Conservation (phyloP, 2,113 vertebrate species). For the Tapirus terrestris region DNA sequence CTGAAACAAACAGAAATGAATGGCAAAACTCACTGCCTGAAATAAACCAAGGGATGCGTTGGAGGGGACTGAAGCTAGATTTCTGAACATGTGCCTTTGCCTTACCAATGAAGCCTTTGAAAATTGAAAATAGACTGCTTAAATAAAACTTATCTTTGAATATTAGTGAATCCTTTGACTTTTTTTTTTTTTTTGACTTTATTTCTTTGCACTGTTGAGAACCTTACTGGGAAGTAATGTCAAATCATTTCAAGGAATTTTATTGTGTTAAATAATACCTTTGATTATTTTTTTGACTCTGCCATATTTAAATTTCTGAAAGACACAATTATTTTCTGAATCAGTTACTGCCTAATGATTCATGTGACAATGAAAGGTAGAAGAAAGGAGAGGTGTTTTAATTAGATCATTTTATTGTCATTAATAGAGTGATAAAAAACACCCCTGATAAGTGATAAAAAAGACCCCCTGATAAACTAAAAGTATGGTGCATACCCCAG, state of each 20-base stretch:
- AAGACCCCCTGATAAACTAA: not conserved
- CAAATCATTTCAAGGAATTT: not conserved
- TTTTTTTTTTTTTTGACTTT: not conserved
- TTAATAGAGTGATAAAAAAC: not conserved
- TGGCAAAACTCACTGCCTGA: not conserved
- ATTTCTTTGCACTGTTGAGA: not conserved
- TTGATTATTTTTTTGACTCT: not conserved
- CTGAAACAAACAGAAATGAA: not conserved
- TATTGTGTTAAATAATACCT: not conserved
- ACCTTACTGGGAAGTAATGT: not conserved
- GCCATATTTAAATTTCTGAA: not conserved
- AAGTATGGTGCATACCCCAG: not conserved
- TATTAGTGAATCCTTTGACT: not conserved
- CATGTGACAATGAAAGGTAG: not conserved
- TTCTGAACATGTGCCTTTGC: not conserved
- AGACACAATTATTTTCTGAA: not conserved
- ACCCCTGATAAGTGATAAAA: too few relatives aligned
- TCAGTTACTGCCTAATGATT: not conserved
- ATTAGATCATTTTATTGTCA: not conserved
- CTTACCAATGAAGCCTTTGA: not conserved
- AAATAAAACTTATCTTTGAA: not conserved
- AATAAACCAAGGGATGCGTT: not conserved
- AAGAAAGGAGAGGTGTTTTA: not conserved
- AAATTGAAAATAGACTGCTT: not conserved
- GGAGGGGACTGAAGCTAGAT: not conserved